Base-by-base conservation (phyloP, 2,888 invertebrate genomes). In the Falcaria lacertinaria region DNA sequence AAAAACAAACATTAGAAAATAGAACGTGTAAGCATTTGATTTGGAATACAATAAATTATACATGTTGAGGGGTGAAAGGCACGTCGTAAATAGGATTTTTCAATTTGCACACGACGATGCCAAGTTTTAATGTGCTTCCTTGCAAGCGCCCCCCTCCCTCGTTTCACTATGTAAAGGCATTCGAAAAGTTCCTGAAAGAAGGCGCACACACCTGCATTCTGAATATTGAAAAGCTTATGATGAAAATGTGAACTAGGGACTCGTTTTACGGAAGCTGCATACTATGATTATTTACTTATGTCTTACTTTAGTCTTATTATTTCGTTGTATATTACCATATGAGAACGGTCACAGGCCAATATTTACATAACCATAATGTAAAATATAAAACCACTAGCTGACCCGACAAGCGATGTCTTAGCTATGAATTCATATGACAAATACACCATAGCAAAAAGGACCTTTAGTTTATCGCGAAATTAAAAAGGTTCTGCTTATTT, bases 71-170 rank as follows among this genome's bases (percentile, higher is more conserved):
- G 22, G 22, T 22, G 15, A 3, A 25, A 8, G n/a, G 8, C 14
- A 37, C 15, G 22, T 22, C 13, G 22, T 25, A 15, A 25, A 37
- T 37, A 37, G 22, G 37, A 15, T 25, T 48, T 52, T 57, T 48
- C 52, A 48, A 57, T 57, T 56, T 51, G 44, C 48, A 53, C 42
- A 35, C 48, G 50, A 41, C 47, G 44, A 28, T 15, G 42, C 55
- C 47, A 60, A 67, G 52, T 67, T 64, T 61, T 64, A 64, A 64
- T 62, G 60, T 60, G 57, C 51, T 50, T 52, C 50, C 51, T 46
- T 56, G 57, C 55, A 57, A 56, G 57, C 8, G 55, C 55, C 48
- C 54, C 48, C 55, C 61, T 59, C 7, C 11, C 22, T n/a, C n/a
- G 60, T 64, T 63, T 63, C 46, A 51, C 55, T 58, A 56, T 55